Percentiles rank a stretch among this genome's conserved stretches.
These are phyloP conservation scores for Rhodophaea formosa DNA, from an alignment of 2,888 invertebrate species.

Conservation along the genomic window DNA sequence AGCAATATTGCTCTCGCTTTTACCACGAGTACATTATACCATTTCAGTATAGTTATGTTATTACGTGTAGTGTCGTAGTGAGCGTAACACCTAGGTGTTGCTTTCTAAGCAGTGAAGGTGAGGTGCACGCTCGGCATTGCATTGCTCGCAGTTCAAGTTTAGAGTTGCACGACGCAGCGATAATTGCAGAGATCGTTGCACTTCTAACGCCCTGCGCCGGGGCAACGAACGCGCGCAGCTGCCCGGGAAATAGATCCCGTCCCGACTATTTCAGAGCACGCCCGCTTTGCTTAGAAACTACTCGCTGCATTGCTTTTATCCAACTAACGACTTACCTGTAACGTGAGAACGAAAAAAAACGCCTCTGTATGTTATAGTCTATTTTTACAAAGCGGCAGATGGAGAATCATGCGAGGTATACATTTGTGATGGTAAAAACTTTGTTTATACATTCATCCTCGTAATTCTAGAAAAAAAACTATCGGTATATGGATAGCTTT, in stretches of 20 bases:
- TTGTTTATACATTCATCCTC: neutral
- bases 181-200: constrained; percentile 76
- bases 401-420: constrained; percentile 21
- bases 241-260: constrained; percentile 79
- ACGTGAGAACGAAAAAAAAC: constrained; percentile 51
- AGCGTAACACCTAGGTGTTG: constrained; percentile 62
- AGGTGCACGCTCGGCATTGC: constrained; percentile 59
- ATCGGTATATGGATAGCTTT: neutral
- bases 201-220: constrained; percentile 75
- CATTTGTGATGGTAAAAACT: constrained; percentile 16
- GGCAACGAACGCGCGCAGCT: constrained; percentile 79
- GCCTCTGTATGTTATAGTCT: constrained; percentile 26
- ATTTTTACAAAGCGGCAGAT: constrained; percentile 25
- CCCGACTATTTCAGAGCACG: constrained; percentile 77
- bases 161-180: constrained; percentile 56
- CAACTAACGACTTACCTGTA: constrained; percentile 61
- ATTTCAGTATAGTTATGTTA: constrained; percentile 43
- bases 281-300: constrained; percentile 55
- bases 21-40: constrained; percentile 38
- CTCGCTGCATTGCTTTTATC: constrained; percentile 48
- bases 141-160: constrained; percentile 75
- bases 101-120: constrained; percentile 80
- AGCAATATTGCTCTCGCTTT: constrained; percentile 63
- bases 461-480: neutral
- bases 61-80: constrained; percentile 42